Evolutionary conservation across 2,113 vertebrate species (phyloP).

Genomic region (Puma concolor): DNA sequence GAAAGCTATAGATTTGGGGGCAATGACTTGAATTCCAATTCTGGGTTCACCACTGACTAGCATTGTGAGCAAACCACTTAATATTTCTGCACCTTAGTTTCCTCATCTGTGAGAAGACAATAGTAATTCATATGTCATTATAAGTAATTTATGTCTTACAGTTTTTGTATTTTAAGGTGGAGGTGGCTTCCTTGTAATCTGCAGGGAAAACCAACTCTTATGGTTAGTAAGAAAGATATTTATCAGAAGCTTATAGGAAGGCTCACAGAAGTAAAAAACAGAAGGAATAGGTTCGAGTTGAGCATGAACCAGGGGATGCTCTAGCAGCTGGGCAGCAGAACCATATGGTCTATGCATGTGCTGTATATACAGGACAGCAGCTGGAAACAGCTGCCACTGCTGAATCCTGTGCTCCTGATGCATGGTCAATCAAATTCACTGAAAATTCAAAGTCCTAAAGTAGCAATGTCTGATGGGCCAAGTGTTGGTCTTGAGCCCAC

Average conservation of each 20-base stretch:
- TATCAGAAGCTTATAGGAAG: neutral
- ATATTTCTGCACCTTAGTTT: neutral
- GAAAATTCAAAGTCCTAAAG: neutral
- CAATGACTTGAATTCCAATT: neutral
- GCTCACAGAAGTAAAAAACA: neutral
- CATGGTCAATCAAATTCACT: neutral
- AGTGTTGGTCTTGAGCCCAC: neutral
- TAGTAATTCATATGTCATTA: neutral
- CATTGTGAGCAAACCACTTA: neutral
- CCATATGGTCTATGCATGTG: neutral
- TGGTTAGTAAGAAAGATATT: neutral
- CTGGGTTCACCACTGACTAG: neutral
- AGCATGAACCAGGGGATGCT: neutral
- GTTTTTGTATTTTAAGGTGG: neutral
- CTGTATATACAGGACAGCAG: neutral
- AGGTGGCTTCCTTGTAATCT: neutral
- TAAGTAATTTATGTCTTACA: neutral
- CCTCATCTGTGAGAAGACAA: neutral
- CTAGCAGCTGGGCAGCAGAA: neutral
- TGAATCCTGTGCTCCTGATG: neutral
- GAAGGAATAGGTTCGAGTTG: neutral
- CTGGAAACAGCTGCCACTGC: neutral
- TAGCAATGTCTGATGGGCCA: neutral
- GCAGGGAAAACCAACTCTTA: neutral
- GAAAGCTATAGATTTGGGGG: neutral